These are phyloP conservation scores for Cheumatopsyche charites DNA, from an alignment of 1,140 invertebrate species.

Conservation along the genomic window DNA sequence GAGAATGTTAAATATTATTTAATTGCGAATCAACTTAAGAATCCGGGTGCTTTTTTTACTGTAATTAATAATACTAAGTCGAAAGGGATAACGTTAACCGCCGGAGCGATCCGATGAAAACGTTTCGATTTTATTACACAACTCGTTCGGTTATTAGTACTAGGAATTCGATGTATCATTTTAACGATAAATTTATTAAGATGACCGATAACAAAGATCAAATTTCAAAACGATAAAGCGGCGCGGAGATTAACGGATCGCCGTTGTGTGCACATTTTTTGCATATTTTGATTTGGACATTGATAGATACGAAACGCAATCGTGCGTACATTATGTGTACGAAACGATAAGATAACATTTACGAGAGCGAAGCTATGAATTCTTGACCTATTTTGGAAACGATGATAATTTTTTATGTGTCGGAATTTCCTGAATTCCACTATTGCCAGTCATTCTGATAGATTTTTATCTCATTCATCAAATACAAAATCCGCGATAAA, in stretches of 20 bases:
- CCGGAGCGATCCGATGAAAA: background rate
- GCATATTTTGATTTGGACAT: conserved; percentile 11
- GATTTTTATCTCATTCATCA: too few relatives aligned
- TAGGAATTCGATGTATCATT: background rate
- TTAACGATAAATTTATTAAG: background rate
- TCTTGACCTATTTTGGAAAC: conserved; percentile 8
- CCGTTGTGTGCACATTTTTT: background rate
- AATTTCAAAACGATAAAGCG: background rate
- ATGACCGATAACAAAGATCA: conserved; percentile 1
- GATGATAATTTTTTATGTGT: background rate
- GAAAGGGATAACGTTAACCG: background rate
- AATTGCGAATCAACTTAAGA: conserved; percentile 9
- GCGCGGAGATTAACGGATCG: background rate
- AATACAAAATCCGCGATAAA: too few relatives aligned
- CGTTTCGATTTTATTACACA: too few relatives aligned
- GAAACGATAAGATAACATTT: background rate
- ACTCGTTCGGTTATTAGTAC: too few relatives aligned
- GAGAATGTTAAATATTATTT: conserved; percentile 21
- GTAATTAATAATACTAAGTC: background rate
- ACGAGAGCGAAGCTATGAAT: background rate
- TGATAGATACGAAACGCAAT: background rate
- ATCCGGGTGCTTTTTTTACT: conserved; percentile 5
- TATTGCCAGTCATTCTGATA: background rate
- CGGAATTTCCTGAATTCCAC: background rate
- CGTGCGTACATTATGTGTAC: background rate